phyloP scores from a whole-genome alignment of 1,140 invertebrate genomes.

The Aphaenogaster rudis region DNA sequence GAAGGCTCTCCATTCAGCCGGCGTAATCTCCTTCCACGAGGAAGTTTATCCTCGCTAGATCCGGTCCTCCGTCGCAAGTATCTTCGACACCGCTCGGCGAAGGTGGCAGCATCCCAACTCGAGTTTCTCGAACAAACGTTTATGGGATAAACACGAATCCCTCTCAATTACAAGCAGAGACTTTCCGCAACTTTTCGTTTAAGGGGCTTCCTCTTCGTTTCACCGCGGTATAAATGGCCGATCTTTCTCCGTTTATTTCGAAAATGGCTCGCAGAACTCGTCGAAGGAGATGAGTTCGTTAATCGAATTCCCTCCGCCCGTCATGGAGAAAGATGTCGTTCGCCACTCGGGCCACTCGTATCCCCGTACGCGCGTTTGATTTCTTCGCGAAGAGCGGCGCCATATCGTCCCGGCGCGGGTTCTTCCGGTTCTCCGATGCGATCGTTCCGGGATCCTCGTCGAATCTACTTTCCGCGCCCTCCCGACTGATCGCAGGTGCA shows the following conservation, averaged over 20 bases:
- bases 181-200: background rate
- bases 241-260: background rate
- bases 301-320: conserved; percentile 24
- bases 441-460: conserved; percentile 9
- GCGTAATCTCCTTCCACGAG: conserved; percentile 26
- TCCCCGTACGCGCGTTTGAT: background rate
- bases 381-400: background rate
- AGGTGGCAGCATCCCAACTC: conserved; percentile 4
- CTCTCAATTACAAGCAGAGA: conserved; percentile 3
- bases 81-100: background rate
- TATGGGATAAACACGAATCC: conserved; percentile 30
- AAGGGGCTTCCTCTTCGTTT: background rate
- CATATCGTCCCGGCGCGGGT: background rate
- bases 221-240: no score
- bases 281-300: conserved; percentile 24
- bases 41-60: conserved; percentile 34
- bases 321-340: background rate
- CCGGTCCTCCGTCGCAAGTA: conserved; percentile 8
- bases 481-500: conserved; percentile 58
- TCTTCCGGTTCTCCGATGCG: background rate
- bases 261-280: background rate
- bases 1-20: conserved; percentile 2
- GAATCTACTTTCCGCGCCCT: conserved; percentile 38
- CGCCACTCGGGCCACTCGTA: background rate
- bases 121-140: conserved; percentile 27